Base-by-base conservation (phyloP, 2,113 vertebrate species). In the Malurus melanocephalus region DNA sequence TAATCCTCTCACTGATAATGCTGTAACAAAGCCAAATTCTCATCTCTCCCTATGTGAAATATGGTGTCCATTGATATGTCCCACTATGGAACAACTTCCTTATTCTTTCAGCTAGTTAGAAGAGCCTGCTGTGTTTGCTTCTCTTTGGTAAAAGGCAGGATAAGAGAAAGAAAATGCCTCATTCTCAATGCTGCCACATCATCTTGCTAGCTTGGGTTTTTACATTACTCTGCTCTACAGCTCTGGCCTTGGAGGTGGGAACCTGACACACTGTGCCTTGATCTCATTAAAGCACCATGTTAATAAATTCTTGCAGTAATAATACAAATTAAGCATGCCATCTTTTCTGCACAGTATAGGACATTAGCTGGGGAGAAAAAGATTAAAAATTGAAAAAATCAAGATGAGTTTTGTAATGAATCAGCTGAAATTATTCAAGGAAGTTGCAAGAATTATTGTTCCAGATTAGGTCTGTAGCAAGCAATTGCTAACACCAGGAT, bases 301-400 rank as follows among this genome's bases (percentile, higher is more conserved):
- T 74, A 83, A 83, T 93, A 89, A 94, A 96, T 89, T 87, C 61
- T 80, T 90, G 45, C n/a, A 75, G 53, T 88, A 87, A 89, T 82
- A 88, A 66, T 80, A 86, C 51, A 81, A 92, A 83, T 90, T 52
- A 84, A 38, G 18, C 56, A 90, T 48, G 56, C 16, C 52, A 67
- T 77, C 55, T 94, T 86, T 90, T 89, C 68, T 81, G 38, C n/a
- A 80, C 90, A 76, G 26, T n/a, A n/a, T 40, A 73, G 42, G 85
- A 66, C 81, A 66, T 88, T 91, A 89, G 64, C 33, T 65, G 52
- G 40, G 28, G 8, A 9, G 17, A 53, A 62, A 79, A 30, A 74
- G 56, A 80, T 30, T 32, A 73, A 60, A 62, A 62, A 51, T 12
- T 87, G 69, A 83, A 38, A 38, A 38, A 38, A 38, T 38, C 38